Base-by-base conservation (phyloP, 2,797 vertebrate species). In the Aratinga solstitialis region DNA sequence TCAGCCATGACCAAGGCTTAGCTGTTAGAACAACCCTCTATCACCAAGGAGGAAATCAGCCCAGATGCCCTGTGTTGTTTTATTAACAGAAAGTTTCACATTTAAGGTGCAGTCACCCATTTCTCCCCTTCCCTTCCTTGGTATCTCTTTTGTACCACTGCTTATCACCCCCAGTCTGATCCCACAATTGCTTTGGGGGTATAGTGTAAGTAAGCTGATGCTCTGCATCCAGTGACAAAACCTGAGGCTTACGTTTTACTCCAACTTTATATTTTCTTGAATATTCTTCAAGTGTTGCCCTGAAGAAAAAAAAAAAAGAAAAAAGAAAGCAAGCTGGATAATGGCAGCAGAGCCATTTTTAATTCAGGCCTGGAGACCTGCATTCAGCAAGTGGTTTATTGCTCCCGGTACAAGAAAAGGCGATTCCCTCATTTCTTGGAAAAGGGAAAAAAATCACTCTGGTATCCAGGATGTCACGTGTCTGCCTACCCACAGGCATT, bases 1-100 rank as follows among this genome's bases (percentile, higher is more conserved):
- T 96, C 96, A 97, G 96, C 97, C 97, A 79, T 97, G 97, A 98
- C 97, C 59, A 81, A 81, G 85, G 59, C 50, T 95, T 85, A 73
- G 87, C 81, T 95, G 58, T 93, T 94, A 40, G 47, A 93, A 23
- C 50, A 74, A 66, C 17, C 48, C 59, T 87, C 27, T 66, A 76
- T 94, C 67, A 77, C 66, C 74, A 91, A 68, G 71, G 89, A 83
- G 71, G 96, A 95, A 94, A 94, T 93, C 79, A 93, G 90, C 43
- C 95, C 96, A 95, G 95, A 95, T 96, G 96, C 81, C 84, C 66
- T 1, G 1, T 77, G 94, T 73, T 86, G 66, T 63, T 38, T 29
- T 61, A 82, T 90, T 95, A 77, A 45, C 11, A 24, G 47, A 45
- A 94, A 86, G 63, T 65, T 58, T 86, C 69, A 66, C 7, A 2